Base-by-base conservation (phyloP, 2,113 vertebrate species). In the Potamarius usumacintae region DNA sequence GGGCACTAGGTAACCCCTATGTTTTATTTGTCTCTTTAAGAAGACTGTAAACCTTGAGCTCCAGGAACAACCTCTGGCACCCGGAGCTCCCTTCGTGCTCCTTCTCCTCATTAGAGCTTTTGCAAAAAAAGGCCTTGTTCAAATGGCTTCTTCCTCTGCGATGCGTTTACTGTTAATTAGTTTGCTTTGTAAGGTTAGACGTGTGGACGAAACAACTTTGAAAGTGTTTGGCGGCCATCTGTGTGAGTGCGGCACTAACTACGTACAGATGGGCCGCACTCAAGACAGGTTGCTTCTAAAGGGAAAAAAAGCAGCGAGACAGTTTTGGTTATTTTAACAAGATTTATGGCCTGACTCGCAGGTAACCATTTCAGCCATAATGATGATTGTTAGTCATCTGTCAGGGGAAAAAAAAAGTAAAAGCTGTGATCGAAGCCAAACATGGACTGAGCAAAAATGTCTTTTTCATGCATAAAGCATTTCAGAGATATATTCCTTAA, bases 241-340 rank as follows among this genome's bases (percentile, higher is more conserved):
- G 97, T 96, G 96, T 96, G 96, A 95, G 94, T 94, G 94, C 95
- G 94, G 96, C 95, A 96, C 94, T 99, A 98, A 97, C 96, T 96
- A 96, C 93, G 95, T 98, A 94, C 98, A 99, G 98, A 99, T 99
- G 97, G 97, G 92, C 96, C 92, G 96, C 94, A 96, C 96, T 96
- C 93, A 94, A 96, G 96, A 97, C 97, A 98, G 97, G 97, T 99
- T 98, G 96, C 96, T 96, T 96, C 96, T 97, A 96, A 95, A 94
- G 89, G 90, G 90, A 77, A 93, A 94, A 82, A 82, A 96, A 90
- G 92, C 81, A 90, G 78, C 92, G 95, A 96, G 96, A 97, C 95
- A 94, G 95, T 97, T 97, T 97, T 94, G 96, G 96, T 97, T 98
- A 96, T 97, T 98, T 97, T 97, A 97, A 96, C 96, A 97, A 98